Conservation (phyloP, 2,888 invertebrate species). For the Drosophila cognata region DNA sequence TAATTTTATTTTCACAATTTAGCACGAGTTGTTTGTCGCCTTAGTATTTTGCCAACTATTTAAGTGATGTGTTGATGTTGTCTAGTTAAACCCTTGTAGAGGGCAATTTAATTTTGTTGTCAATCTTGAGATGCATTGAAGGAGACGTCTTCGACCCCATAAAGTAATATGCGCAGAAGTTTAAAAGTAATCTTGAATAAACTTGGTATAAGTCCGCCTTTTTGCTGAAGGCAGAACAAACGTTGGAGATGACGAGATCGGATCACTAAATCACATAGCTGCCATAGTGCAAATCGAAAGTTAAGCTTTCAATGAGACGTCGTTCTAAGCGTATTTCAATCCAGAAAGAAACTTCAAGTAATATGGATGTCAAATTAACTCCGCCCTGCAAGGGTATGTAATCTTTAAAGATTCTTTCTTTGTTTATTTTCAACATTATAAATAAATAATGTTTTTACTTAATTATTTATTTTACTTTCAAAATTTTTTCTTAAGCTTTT, state of each 20-base stretch:
- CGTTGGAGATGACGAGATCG: background rate
- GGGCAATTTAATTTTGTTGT: background rate
- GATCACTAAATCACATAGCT: background rate
- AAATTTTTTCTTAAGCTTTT: background rate
- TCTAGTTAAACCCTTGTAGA: background rate
- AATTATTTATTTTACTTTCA: background rate
- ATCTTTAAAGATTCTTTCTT: background rate
- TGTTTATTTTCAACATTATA: background rate
- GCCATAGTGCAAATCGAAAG: background rate
- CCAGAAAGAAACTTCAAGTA: background rate
- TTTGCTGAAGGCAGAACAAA: background rate
- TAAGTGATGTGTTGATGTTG: background rate
- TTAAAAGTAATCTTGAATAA: background rate
- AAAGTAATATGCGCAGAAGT: background rate
- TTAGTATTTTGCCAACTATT: background rate
- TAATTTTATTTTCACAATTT: constrained; percentile 70
- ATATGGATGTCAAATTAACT: background rate
- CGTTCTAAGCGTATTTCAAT: background rate
- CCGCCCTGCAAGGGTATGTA: background rate
- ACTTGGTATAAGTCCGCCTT: background rate
- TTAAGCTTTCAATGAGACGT: background rate
- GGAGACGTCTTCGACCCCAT: background rate
- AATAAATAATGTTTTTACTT: background rate
- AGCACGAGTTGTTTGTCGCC: constrained; percentile 54
- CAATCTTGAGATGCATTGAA: background rate